phyloP scores from a whole-genome alignment of 53 echinoderm and acorn worm species.

The Henricia sp. region DNA sequence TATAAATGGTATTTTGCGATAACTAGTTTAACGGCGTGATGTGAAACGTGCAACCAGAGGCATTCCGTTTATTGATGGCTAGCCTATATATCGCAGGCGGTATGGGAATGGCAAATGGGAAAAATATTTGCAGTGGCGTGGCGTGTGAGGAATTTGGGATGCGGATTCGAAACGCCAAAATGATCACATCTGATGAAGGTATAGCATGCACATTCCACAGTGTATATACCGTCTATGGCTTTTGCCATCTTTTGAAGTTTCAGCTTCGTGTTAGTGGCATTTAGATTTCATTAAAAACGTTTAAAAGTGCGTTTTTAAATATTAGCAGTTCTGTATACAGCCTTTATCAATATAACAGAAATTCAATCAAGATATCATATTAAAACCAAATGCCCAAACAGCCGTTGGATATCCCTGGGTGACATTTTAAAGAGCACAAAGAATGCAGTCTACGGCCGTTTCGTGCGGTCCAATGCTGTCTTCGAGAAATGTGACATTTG shows the following conservation, averaged over 20 bases:
- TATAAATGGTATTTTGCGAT: background rate
- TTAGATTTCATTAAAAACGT: no score
- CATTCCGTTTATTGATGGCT: background rate
- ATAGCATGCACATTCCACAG: slow-evolving; percentile 23
- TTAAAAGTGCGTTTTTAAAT: no score
- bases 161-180: background rate
- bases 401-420: background rate
- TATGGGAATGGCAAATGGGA: slow-evolving; percentile 11
- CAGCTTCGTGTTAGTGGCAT: no score
- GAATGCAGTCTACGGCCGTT: slow-evolving; percentile 8
- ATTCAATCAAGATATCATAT: no score
- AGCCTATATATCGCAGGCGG: slow-evolving; percentile 13
- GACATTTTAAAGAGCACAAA: slow-evolving; percentile 14
- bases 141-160: background rate
- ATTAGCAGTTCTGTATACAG: no score
- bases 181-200: background rate
- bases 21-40: background rate
- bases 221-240: background rate
- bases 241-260: no score
- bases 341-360: no score
- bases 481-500: background rate
- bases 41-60: no score
- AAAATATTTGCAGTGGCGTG: background rate
- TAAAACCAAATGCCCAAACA: background rate
- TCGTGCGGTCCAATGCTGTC: background rate